A percentile compares a stretch with the other conserved stretches of the same genome.
Conservation (phyloP, 2,797 vertebrate species). For the Mallotus villosus region DNA sequence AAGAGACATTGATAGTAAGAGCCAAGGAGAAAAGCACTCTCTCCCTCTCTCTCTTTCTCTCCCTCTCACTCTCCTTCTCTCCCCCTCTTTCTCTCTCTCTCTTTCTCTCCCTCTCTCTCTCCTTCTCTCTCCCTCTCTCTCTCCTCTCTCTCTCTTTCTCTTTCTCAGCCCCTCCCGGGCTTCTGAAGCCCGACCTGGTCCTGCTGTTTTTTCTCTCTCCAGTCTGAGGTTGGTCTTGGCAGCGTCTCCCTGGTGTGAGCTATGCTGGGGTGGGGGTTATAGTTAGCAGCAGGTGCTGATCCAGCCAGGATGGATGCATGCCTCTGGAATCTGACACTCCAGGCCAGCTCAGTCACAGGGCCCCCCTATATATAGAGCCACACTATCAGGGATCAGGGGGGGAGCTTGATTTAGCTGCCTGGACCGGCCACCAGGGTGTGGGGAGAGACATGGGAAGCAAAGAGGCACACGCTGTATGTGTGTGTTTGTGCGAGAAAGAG, state of each 20-base stretch:
- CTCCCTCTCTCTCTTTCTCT: conserved; percentile 16
- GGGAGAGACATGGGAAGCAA: conserved; percentile 39
- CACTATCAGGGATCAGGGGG: conserved; percentile 71
- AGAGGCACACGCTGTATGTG: background rate
- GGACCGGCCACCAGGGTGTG: conserved; percentile 29
- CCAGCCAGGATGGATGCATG: conserved; percentile 68
- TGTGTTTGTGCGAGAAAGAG: too few species aligned
- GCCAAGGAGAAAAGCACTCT: conserved; percentile 51
- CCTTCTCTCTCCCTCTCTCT: conserved; percentile 55
- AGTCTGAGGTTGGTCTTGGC: conserved; percentile 56
- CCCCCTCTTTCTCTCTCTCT: conserved; percentile 36
- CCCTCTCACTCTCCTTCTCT: conserved; percentile 57
- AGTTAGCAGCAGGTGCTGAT: conserved; percentile 85
- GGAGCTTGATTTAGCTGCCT: conserved; percentile 47
- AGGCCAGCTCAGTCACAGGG: conserved; percentile 76
- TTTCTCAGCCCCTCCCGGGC: conserved; percentile 61
- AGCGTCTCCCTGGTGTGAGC: conserved; percentile 49
- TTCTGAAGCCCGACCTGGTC: conserved; percentile 57
- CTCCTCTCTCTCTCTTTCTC: conserved; percentile 32
- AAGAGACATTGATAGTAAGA: conserved; percentile 54
- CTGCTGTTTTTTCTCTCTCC: conserved; percentile 52
- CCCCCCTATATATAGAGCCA: conserved; percentile 83
- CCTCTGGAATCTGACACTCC: conserved; percentile 81
- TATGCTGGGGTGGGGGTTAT: conserved; percentile 62
- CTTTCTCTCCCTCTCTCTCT: conserved; percentile 58